Base-by-base conservation (phyloP, 2,888 invertebrate species). In the Pardosa pseudoannulata region DNA sequence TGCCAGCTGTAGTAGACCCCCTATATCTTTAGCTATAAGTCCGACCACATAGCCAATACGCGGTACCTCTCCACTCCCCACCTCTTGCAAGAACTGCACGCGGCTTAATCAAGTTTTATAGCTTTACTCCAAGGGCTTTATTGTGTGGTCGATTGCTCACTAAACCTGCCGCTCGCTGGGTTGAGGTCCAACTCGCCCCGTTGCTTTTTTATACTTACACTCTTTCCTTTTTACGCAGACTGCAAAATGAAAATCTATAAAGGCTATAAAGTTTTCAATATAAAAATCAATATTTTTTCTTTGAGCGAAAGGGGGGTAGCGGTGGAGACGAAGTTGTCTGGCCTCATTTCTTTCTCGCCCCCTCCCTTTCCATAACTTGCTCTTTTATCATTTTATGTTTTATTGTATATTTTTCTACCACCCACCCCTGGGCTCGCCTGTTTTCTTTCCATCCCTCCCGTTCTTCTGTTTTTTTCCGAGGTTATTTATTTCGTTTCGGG, bases 211-310 rank as follows among this genome's bases (percentile, higher is more conserved):
- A 75, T 79, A 72, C 75, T 46, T 41, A 71, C 67, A 56, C 78
- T 78, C 50, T 78, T 65, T 64, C 76, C 80, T 85, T 85, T 85
- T 85, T 85, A 87, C 80, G 65, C 39, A 72, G 80, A 80, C 87
- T 75, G 87, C 87, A 87, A 87, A 87, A 87, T 87, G 87, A 87
- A 87, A 87, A 87, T 87, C 87, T 87, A 87, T 87, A 87, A 87
- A 87, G 76, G 87, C 87, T 87, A 87, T 87, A 87, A 87, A 87
- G 87, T 87, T 87, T 87, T 87, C 87, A 87, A 87, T 87, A 87
- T 87, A 87, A 87, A 87, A 87, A 87, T 87, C 87, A 87, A 87
- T 87, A 87, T 72, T 80, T 87, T 87, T 80, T 79, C 41, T n/a
- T 29, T n/a, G n/a, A 19, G 32, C 41, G 13, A 11, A 27, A 6